phyloP scores from a whole-genome alignment of 1,140 invertebrate species.

The Agraylea sexmaculata region DNA sequence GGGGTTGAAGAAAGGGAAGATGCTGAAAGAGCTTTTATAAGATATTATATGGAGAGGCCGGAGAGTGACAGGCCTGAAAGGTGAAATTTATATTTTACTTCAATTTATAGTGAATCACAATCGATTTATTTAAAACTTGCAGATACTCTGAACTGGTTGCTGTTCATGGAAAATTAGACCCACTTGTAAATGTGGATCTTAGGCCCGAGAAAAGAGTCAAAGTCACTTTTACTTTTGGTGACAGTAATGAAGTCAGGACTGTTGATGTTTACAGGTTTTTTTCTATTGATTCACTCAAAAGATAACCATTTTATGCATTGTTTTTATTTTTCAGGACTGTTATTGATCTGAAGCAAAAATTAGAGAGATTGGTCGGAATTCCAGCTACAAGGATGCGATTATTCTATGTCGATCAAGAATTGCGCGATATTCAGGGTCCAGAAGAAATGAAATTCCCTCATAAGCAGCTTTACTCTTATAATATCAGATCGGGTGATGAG shows the following conservation, averaged over 20 bases:
- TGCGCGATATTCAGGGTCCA: slow-evolving; percentile 57
- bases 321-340: slow-evolving; percentile 43
- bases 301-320: neutral
- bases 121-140: slow-evolving; percentile 21
- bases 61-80: slow-evolving; percentile 65
- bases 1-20: slow-evolving; percentile 74
- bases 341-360: slow-evolving; percentile 63
- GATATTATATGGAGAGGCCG: slow-evolving; percentile 80
- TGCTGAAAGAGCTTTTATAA: slow-evolving; percentile 85
- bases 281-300: neutral
- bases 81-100: slow-evolving; percentile 27
- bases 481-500: slow-evolving; percentile 80
- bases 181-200: slow-evolving; percentile 73
- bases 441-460: slow-evolving; percentile 81
- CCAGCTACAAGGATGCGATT: slow-evolving; percentile 72
- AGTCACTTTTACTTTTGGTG: slow-evolving; percentile 68
- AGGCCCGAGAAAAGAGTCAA: slow-evolving; percentile 75
- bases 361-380: slow-evolving; percentile 69
- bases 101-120: slow-evolving; percentile 4
- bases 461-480: slow-evolving; percentile 83
- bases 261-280: slow-evolving; percentile 56
- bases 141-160: slow-evolving; percentile 71
- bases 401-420: slow-evolving; percentile 72
- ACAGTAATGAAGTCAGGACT: slow-evolving; percentile 58
- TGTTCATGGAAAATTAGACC: slow-evolving; percentile 77